Evolutionary conservation across 2,888 invertebrate genomes (phyloP).

Genomic region (Microlaimidae sp.): DNA sequence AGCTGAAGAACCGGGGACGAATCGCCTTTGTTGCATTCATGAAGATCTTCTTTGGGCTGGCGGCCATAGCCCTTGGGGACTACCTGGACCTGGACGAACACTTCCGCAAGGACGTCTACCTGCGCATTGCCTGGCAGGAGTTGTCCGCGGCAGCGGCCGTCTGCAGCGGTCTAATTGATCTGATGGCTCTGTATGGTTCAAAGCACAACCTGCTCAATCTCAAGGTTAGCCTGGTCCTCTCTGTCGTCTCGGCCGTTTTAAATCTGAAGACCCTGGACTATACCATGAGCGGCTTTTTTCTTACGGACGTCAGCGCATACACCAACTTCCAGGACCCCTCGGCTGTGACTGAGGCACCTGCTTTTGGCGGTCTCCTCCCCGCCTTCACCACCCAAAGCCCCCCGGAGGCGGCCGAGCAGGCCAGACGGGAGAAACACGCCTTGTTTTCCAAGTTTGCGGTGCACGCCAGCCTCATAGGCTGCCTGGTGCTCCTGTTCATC

Average conservation of each 20-base stretch:
- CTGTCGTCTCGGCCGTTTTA: constrained; percentile 31
- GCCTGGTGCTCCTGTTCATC: background rate
- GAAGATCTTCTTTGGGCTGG: constrained; percentile 26
- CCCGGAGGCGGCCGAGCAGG: background rate
- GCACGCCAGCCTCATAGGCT: background rate
- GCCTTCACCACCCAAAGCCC: background rate
- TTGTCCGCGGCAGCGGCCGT: constrained; percentile 27
- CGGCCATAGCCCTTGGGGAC: constrained; percentile 26
- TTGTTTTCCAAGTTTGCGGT: background rate
- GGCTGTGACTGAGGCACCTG: background rate
- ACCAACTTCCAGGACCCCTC: constrained; percentile 8
- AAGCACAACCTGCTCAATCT: constrained; percentile 26
- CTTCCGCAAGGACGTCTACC: constrained; percentile 26
- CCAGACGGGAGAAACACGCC: background rate
- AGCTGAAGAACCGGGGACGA: background rate
- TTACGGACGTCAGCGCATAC: constrained; percentile 26
- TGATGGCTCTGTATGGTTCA: constrained; percentile 23
- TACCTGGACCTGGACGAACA: constrained; percentile 34
- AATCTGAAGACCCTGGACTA: constrained; percentile 31
- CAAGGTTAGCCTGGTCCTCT: constrained; percentile 27
- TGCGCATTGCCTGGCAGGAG: constrained; percentile 31
- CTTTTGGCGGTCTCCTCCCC: background rate
- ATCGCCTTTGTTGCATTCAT: constrained; percentile 23
- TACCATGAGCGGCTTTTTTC: constrained; percentile 29
- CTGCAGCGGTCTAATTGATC: constrained; percentile 25